Percentiles rank a stretch among this genome's conserved stretches.
Conservation (phyloP, 2,797 vertebrate genomes). For the Sebastes steindachneri region DNA sequence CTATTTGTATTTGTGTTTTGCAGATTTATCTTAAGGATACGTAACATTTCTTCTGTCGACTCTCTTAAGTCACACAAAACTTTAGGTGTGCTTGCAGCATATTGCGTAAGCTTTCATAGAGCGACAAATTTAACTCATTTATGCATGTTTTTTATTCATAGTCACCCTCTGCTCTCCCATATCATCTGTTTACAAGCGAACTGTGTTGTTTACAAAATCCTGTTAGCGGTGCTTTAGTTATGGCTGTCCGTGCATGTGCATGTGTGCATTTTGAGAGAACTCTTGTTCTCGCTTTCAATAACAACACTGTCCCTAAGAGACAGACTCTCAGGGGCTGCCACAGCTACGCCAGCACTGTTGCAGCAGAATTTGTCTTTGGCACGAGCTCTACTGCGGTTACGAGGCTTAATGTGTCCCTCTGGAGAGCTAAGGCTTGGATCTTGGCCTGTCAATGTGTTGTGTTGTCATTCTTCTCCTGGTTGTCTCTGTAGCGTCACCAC, state of each 20-base stretch:
- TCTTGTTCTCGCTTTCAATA: slow-evolving; percentile 32
- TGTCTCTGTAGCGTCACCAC: background rate
- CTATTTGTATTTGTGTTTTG: background rate
- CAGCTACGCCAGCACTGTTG: slow-evolving; percentile 2
- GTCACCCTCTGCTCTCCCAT: background rate
- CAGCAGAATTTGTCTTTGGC: slow-evolving; percentile 30
- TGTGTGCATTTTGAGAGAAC: slow-evolving; percentile 25
- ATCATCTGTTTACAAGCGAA: slow-evolving; percentile 24
- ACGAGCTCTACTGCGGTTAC: background rate
- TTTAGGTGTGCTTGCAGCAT: background rate
- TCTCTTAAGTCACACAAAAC: background rate
- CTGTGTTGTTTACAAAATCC: slow-evolving; percentile 20
- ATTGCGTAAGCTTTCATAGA: background rate
- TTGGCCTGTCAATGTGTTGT: background rate
- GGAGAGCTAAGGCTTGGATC: slow-evolving; percentile 12
- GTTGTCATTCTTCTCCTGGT: slow-evolving; percentile 2
- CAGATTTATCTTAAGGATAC: background rate
- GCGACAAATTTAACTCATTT: background rate
- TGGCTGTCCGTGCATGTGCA: slow-evolving; percentile 7
- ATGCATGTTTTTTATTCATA: background rate
- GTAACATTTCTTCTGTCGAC: background rate
- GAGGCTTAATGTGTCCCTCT: slow-evolving; percentile 33
- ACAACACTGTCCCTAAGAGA: slow-evolving; percentile 38
- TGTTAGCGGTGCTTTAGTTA: slow-evolving; percentile 16
- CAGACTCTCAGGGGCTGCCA: slow-evolving; percentile 25